A percentile compares a stretch with the other conserved stretches of the same genome.
These are phyloP conservation scores for Drosophila neonasuta DNA, from an alignment of 2,888 invertebrate genomes.

Conservation along the genomic window DNA sequence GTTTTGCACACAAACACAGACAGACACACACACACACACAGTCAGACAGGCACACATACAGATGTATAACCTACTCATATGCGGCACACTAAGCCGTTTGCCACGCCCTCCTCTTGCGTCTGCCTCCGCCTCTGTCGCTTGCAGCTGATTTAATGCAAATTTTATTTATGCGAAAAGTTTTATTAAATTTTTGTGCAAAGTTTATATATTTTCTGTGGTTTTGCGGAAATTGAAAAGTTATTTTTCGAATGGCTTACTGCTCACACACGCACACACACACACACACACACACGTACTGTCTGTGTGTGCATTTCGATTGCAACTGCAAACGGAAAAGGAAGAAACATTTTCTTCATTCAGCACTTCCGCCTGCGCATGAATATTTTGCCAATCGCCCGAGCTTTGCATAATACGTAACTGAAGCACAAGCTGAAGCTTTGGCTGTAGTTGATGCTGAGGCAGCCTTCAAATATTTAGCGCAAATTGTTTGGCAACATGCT, in stretches of 20 bases:
- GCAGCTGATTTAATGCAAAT: slow-evolving; percentile 80
- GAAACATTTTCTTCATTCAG: slow-evolving; percentile 72
- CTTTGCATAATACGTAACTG: slow-evolving; percentile 50
- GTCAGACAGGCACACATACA: background rate
- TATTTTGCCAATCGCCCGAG: slow-evolving; percentile 59
- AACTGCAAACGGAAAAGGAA: slow-evolving; percentile 71
- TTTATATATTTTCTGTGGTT: slow-evolving; percentile 80
- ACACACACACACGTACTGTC: slow-evolving; percentile 19
- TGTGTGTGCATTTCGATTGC: slow-evolving; percentile 56
- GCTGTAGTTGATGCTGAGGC: slow-evolving; percentile 18
- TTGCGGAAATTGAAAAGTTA: slow-evolving; percentile 80
- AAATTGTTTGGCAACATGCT: slow-evolving; percentile 73
- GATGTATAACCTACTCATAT: slow-evolving; percentile 30
- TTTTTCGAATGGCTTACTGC: slow-evolving; percentile 74
- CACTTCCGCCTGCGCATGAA: slow-evolving; percentile 61
- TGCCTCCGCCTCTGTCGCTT: slow-evolving; percentile 51
- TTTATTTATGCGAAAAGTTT: slow-evolving; percentile 81
- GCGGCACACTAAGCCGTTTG: slow-evolving; percentile 53
- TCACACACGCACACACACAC: slow-evolving; percentile 36
- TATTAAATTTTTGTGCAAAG: slow-evolving; percentile 79
- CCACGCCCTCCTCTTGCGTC: slow-evolving; percentile 28
- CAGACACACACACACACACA: slow-evolving; percentile 26
- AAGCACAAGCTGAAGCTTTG: slow-evolving; percentile 1
- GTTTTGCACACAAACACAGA: slow-evolving; percentile 59
- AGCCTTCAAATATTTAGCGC: slow-evolving; percentile 61